Conservation (phyloP, 2,888 invertebrate species). For the Mystacides longicornis region DNA sequence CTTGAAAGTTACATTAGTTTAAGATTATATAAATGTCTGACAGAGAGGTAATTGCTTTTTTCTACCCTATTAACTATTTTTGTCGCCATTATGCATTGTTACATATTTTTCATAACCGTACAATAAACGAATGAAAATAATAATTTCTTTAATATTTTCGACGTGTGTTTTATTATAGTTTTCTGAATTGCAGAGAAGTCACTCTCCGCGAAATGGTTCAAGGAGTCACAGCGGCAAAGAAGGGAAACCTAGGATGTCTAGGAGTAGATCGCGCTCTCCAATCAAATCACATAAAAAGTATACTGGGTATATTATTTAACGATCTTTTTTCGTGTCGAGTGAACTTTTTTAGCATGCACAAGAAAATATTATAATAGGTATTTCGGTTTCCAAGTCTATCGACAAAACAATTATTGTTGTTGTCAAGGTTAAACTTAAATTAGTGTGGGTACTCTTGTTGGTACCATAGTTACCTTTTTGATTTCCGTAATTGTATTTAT, state of each 20-base stretch:
- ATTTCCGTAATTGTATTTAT: too few species aligned
- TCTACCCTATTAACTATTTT: background rate
- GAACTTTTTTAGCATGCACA: too few species aligned
- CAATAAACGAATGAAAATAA: background rate
- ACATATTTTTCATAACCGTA: background rate
- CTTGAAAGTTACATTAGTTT: background rate
- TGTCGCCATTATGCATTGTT: background rate
- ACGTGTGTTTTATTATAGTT: slow-evolving; percentile 1
- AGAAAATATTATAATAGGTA: too few species aligned
- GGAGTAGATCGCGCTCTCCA: slow-evolving; percentile 37
- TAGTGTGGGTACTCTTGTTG: too few species aligned
- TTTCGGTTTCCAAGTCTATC: too few species aligned
- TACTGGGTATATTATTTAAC: slow-evolving; percentile 37
- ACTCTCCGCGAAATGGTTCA: slow-evolving; percentile 44
- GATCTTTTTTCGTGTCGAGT: too few species aligned
- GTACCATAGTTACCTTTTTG: too few species aligned
- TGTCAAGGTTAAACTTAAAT: too few species aligned
- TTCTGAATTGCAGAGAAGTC: slow-evolving; percentile 39
- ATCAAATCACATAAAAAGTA: slow-evolving; percentile 44
- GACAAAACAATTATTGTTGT: too few species aligned
- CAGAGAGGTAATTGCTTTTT: slow-evolving; percentile 14
- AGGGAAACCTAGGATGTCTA: slow-evolving; percentile 40
- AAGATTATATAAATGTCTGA: slow-evolving; percentile 15
- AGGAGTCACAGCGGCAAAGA: slow-evolving; percentile 41
- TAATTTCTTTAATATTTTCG: background rate